Conservation (phyloP, 2,888 invertebrate genomes). For the Oxystoma pomonae region DNA sequence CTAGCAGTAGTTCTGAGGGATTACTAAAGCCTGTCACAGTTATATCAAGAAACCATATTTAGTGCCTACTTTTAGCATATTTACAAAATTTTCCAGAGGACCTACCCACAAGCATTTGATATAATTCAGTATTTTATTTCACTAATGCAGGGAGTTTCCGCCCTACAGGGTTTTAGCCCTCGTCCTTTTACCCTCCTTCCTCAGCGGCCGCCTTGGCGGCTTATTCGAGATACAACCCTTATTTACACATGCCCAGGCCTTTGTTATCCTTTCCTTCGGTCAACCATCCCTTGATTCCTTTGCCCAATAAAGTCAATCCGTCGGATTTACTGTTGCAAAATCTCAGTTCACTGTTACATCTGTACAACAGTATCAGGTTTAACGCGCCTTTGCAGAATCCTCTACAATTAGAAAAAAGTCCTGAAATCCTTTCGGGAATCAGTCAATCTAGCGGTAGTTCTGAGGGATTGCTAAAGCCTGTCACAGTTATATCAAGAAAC, state of each 20-base stretch:
- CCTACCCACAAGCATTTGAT: constrained; percentile 83
- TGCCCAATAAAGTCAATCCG: constrained; percentile 45
- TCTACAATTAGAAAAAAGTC: neutral
- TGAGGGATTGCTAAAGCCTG: constrained; percentile 44
- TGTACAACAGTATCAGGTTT: constrained; percentile 36
- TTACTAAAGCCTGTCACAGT: constrained; percentile 47
- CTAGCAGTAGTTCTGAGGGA: constrained; percentile 27
- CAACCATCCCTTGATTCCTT: constrained; percentile 33
- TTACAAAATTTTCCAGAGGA: too few species aligned
- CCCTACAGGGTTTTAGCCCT: constrained; percentile 37
- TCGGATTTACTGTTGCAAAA: constrained; percentile 7
- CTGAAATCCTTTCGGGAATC: neutral
- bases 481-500: constrained; percentile 43
- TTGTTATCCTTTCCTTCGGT: constrained; percentile 45
- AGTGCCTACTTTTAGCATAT: too few species aligned
- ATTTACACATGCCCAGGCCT: constrained; percentile 52
- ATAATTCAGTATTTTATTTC: constrained; percentile 65
- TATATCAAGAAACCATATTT: constrained; percentile 33
- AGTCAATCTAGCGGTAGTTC: constrained; percentile 6
- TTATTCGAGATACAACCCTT: constrained; percentile 63
- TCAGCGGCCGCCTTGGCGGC: constrained; percentile 54
- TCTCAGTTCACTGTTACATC: constrained; percentile 31
- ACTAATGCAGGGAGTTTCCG: constrained; percentile 52
- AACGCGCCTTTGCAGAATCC: constrained; percentile 25
- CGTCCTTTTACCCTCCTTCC: constrained; percentile 51